phyloP scores from a whole-genome alignment of 2,797 vertebrate genomes.

The Chelonia mydas region DNA sequence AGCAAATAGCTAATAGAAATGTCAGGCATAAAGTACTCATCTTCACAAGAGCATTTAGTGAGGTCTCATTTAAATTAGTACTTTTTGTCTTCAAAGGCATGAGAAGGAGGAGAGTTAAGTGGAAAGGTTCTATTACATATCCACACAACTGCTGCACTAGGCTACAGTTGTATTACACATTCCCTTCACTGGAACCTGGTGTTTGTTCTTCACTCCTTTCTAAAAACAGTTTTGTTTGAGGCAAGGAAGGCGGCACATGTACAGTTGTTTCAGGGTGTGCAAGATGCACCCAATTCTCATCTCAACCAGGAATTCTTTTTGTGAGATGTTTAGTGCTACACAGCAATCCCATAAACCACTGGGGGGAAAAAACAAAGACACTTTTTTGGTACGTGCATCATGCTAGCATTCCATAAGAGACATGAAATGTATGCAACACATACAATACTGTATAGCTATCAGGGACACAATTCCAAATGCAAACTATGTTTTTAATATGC shows the following conservation, averaged over 20 bases:
- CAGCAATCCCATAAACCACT: accelerated
- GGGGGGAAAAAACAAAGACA: neutral
- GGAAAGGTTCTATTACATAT: neutral
- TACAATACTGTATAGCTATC: neutral
- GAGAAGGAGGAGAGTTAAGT: neutral
- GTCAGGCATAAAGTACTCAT: neutral
- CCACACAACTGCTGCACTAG: neutral
- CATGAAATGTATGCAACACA: neutral
- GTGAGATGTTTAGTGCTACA: accelerated
- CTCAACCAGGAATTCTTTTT: neutral
- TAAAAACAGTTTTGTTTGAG: neutral
- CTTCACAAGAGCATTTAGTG: neutral
- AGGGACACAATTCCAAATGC: neutral
- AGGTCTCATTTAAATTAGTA: neutral
- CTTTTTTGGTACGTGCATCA: neutral
- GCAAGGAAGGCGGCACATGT: neutral
- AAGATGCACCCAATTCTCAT: neutral
- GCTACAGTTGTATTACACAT: neutral
- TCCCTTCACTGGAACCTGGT: neutral
- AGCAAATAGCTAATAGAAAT: neutral
- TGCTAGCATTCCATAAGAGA: neutral
- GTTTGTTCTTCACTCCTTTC: neutral
- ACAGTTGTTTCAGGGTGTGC: neutral
- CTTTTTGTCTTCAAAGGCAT: neutral
- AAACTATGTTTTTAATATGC: neutral